Evolutionary conservation across 2,113 vertebrate species (phyloP), one percentile per base, ranked within the genome.

Genomic region (Echinops telfairi): DNA sequence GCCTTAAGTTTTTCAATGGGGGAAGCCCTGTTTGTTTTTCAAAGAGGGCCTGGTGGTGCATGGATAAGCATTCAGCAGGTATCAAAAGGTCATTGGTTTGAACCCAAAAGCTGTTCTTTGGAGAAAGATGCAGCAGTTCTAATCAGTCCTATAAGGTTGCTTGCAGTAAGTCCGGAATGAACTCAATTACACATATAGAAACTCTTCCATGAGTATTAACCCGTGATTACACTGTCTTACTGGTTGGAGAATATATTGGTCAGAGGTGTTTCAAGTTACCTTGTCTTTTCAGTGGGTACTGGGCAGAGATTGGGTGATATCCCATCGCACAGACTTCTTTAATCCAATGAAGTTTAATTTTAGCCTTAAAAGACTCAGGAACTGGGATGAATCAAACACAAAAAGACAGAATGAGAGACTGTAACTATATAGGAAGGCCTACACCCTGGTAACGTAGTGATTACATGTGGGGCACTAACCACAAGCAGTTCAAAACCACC

Each of bases 291-390:
- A 62, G 73, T 17, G 16, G 19, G 31, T 79, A 19, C 25, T 73
- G n/a, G 36, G 12, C 64, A 85, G 75, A 71, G 60, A 70, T 19
- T 43, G 53, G n/a, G 86, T 70, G 29, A n/a, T 53, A 29, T 47
- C 57, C 29, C n/a, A 33, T n/a, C 29, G 33, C 66, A 64, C 71
- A 64, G 36, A 90, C 5, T 62, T 64, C 88, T 60, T 89, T 75
- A 68, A 7, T 76, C 22, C 33, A 90, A 23, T 76, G 19, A 93
- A 70, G 83, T 76, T 87, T 87, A 57, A 88, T 68, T 77, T 66
- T 78, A 60, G 29, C 38, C 22, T 82, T 83, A 57, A 78, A 83
- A 43, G 22, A 73, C 62, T 85, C 64, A 66, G 64, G 38, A 92
- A 66, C 47, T 78, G 58, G 77, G 29, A 64, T 78, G 57, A 90